A percentile compares a stretch with the other conserved stretches of the same genome.
phyloP scores from a whole-genome alignment of 2,797 vertebrate genomes.

The Geotrypetes seraphini region DNA sequence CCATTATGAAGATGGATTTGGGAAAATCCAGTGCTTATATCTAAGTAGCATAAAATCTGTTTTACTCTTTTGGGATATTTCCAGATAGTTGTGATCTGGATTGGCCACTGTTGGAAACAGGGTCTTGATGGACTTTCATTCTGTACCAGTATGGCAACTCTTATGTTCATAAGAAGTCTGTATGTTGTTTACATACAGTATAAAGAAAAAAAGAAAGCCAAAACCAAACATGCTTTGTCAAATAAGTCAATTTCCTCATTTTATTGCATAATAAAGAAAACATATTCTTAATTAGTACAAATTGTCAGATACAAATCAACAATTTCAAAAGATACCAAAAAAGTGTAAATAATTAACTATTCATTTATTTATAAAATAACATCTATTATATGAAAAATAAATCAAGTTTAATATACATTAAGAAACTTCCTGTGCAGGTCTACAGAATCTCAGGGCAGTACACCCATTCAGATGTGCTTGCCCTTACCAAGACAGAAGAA shows the following conservation, averaged over 20 bases:
- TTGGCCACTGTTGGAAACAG: too few relatives aligned
- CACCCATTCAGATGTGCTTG: constrained; percentile 11
- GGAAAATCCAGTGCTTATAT: too few relatives aligned
- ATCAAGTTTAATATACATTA: constrained; percentile 1
- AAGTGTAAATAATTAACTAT: constrained; percentile 24
- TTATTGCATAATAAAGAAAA: constrained; percentile 55
- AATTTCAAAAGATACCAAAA: constrained; percentile 36
- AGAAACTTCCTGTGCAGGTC: constrained; percentile 16
- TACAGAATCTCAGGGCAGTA: not conserved
- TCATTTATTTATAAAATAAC: constrained; percentile 21
- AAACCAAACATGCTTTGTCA: constrained; percentile 21
- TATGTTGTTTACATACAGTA: constrained; percentile 18
- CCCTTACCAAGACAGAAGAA: too few relatives aligned
- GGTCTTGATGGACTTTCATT: too few relatives aligned
- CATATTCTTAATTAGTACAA: constrained; percentile 43
- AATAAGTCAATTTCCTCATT: constrained; percentile 46
- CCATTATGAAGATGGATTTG: too few relatives aligned
- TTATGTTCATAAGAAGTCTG: too few relatives aligned
- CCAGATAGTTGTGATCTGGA: too few relatives aligned
- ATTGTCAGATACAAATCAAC: constrained; percentile 34
- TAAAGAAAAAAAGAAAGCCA: constrained; percentile 37
- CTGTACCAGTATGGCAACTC: too few relatives aligned
- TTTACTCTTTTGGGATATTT: too few relatives aligned
- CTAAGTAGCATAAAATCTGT: too few relatives aligned
- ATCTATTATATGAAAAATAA: constrained; percentile 21